Conservation (phyloP, 1,140 invertebrate genomes). For the Gonioctena quinquepunctata region DNA sequence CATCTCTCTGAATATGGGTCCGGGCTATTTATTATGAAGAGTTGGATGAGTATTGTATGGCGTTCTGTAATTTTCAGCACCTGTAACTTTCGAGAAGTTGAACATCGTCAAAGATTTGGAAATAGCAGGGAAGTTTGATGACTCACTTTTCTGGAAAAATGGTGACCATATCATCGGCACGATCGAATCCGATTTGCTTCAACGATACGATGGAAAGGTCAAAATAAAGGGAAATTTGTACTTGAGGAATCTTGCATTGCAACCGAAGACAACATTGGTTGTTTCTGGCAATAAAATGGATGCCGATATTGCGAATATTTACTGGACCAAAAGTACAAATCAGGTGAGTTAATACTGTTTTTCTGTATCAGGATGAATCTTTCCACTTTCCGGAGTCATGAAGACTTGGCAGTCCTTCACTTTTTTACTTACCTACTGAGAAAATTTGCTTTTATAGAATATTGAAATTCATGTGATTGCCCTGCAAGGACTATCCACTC, state of each 20-base stretch:
- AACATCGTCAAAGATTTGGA: constrained; percentile 34
- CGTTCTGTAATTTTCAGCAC: constrained; percentile 23
- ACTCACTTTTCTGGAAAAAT: constrained; percentile 24
- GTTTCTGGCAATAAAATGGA: constrained; percentile 34
- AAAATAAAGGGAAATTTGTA: constrained; percentile 41
- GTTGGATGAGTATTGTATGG: background rate
- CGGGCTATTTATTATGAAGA: too few species aligned
- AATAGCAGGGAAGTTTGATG: constrained; percentile 25
- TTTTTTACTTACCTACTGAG: too few species aligned
- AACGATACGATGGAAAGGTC: constrained; percentile 41
- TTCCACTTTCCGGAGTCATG: too few species aligned
- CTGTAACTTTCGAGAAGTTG: constrained; percentile 34
- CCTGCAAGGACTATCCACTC: constrained; percentile 28
- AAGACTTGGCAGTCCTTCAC: too few species aligned
- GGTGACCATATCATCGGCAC: constrained; percentile 32
- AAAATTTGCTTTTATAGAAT: constrained; percentile 22
- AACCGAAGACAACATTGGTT: constrained; percentile 25
- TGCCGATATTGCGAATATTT: constrained; percentile 28
- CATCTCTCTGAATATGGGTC: too few species aligned
- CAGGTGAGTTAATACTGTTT: constrained; percentile 34
- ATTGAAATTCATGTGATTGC: constrained; percentile 40
- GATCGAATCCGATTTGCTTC: constrained; percentile 41
- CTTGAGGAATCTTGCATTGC: constrained; percentile 32
- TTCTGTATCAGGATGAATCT: too few species aligned
- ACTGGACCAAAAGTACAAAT: constrained; percentile 46